Evolutionary conservation across 2,888 invertebrate genomes (phyloP), one percentile per base, ranked within the genome.

Genomic region (Leptothorax acervorum): DNA sequence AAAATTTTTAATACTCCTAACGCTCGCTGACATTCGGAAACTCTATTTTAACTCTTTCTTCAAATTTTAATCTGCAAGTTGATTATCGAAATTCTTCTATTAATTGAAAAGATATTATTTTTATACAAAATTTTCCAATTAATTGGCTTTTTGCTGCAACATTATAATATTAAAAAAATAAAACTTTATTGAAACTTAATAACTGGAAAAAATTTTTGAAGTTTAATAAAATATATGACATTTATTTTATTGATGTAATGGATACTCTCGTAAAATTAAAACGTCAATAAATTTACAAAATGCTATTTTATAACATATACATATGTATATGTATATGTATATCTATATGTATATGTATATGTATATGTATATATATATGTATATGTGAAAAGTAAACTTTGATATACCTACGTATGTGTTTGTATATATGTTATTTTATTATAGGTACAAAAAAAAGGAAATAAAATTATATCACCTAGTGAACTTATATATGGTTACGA

Each of bases 231-330:
- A 51, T 28, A 3, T 39, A 65, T n/a, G 12, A 62, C 12, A 60
- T 74, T 74, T 74, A 48, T 35, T n/a, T 74, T 12, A 60, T 28
- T 42, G 45, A 66, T 31, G 42, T 12, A 65, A 65, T 65, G 35
- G 9, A 78, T 66, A 31, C 8, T 9, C n/a, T 42, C 4, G n/a
- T 31, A 18, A 31, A 53, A 55, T 8, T 66, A 31, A 76, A 66
- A 31, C 2, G 11, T 66, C n/a, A 15, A 15, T 66, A 31, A 42
- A 31, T 68, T 78, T 57, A n/a, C n/a, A 55, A 66, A 42, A 48
- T 48, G 12, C 28, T 53, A 11, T 3, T 78, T 31, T 31, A 78
- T 28, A n/a, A 53, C 15, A 53, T 35, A 39, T n/a, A 48, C 15
- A 53, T 23, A 23, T 28, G 28, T 9, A 8, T 15, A 9, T 8